Evolutionary conservation across 2,113 vertebrate species (phyloP).

Genomic region (Dromas ardeola): DNA sequence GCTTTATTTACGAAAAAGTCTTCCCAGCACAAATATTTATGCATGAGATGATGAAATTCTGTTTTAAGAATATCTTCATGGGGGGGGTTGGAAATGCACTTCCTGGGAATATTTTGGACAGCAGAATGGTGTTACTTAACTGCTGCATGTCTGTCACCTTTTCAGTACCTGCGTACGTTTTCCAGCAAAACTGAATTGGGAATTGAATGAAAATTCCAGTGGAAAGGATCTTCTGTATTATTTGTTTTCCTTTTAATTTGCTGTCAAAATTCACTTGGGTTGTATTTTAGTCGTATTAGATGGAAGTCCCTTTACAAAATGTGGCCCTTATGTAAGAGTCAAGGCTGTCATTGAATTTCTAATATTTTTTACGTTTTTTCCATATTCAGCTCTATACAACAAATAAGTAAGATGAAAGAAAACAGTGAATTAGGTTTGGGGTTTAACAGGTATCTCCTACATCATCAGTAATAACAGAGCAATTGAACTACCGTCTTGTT

Average conservation of each 20-base stretch:
- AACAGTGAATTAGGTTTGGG: not conserved
- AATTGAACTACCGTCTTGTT: not conserved
- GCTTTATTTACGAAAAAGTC: not conserved
- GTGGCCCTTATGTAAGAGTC: not conserved
- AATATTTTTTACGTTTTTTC: not conserved
- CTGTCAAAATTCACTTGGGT: not conserved
- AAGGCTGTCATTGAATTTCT: not conserved
- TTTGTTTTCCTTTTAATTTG: not conserved
- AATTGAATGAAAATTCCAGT: not conserved
- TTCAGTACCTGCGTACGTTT: not conserved
- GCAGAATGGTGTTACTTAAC: not conserved
- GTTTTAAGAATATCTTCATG: not conserved
- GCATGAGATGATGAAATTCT: not conserved
- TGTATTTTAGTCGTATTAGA: not conserved
- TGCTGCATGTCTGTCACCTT: not conserved
- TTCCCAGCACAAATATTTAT: conserved; percentile 21
- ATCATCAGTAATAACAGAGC: not conserved
- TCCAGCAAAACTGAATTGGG: not conserved
- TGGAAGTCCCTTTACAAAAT: not conserved
- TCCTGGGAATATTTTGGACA: not conserved
- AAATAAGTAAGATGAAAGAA: not conserved
- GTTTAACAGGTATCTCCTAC: not conserved
- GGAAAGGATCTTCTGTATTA: not conserved
- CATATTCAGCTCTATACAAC: not conserved
- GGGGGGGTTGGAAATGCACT: not conserved